A percentile compares a stretch with the other conserved stretches of the same genome.
Evolutionary conservation across 2,113 vertebrate genomes (phyloP).

Genomic region (Phainopepla nitens): DNA sequence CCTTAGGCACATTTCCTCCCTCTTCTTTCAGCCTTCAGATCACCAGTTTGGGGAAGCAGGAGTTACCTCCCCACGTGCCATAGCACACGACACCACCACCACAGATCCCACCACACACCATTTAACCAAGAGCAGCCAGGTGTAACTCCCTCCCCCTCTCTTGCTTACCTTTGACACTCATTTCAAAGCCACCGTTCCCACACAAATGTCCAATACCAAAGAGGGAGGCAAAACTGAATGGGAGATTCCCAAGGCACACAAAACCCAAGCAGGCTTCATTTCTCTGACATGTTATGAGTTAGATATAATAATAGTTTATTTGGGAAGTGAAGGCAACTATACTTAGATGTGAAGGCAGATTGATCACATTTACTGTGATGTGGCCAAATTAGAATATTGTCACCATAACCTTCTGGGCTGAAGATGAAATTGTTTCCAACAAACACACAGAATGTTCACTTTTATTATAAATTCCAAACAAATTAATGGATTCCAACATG

Average conservation of each 20-base stretch:
- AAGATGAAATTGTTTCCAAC: background rate
- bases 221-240: background rate
- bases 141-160: background rate
- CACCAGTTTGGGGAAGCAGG: background rate
- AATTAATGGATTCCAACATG: constrained; percentile 75
- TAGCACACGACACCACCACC: fast-evolving
- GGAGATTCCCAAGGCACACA: background rate
- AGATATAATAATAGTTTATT: background rate
- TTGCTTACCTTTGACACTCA: background rate
- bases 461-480: constrained; percentile 55
- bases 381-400: background rate
- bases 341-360: background rate
- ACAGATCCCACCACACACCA: too few species aligned
- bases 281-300: background rate
- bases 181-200: background rate
- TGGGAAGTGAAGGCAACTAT: background rate
- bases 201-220: background rate
- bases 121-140: background rate
- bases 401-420: background rate
- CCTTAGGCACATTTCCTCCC: background rate
- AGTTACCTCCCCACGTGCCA: background rate
- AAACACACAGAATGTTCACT: background rate
- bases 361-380: background rate
- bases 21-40: background rate
- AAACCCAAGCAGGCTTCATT: background rate